Evolutionary conservation across 2,797 vertebrate genomes (phyloP), one percentile per base, ranked within the genome.

Genomic region (Salmo trutta): DNA sequence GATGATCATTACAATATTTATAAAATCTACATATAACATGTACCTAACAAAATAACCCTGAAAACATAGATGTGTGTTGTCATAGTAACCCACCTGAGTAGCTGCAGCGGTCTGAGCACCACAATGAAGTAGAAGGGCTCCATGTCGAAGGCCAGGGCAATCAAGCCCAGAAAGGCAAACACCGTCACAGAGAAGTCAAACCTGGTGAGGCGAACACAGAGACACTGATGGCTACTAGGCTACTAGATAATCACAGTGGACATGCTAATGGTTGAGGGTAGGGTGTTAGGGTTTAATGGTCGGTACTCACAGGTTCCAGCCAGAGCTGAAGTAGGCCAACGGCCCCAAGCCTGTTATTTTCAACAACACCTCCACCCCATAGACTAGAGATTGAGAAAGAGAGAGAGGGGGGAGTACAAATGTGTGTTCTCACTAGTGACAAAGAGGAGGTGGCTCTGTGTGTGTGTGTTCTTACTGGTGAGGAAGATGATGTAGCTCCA

Each of bases 91-190:
- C 85, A 99, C 98, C 98, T 95, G 74, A 99, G 96, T 47, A 99
- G 93, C 93, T 99, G 98, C 51, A 99, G 87, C 0, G 97, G 97
- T 41, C 97, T 91, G 75, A 99, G 94, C 72, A 99, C 96, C 71
- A 99, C 97, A 0, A 99, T 97, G 82, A 99, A 99, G 89, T 99
- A 99, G 90, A 99, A 99, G 0, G 98, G 97, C 82, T 97, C 95
- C 97, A 98, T 98, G 77, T 98, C 82, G 53, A 99, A 97, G 0
- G 96, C 96, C 78, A 98, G 90, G 0, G 96, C 95, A 79, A 98
- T 93, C 75, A 99, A 95, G 19, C 98, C 98, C 92, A 99, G 80
- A 87, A 99, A 97, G n/a, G 98, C 97, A 68, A 97, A 96, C 4
- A 95, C 89, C 0, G 98, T 99, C 87, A 99, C 98, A 0, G 94